These are phyloP conservation scores for Netelia virgata DNA, from an alignment of 2,888 invertebrate species.

Conservation along the genomic window DNA sequence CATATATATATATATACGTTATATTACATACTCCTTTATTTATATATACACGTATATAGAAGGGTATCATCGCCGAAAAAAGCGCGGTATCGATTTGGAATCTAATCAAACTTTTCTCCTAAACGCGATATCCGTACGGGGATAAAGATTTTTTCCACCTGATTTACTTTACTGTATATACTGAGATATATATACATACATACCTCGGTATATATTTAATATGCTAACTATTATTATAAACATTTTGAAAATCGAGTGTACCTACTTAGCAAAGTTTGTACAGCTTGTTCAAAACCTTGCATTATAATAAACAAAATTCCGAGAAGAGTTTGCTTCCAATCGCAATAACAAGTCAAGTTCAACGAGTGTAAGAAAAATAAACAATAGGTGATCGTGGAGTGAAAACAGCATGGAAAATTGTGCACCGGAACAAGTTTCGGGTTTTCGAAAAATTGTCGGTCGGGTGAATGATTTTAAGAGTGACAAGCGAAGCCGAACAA, in stretches of 20 bases:
- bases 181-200: not conserved
- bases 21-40: not conserved
- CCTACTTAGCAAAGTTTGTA: no score
- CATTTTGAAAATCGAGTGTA: not conserved
- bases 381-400: no score
- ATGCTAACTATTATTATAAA: not conserved
- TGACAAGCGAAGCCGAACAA: no score
- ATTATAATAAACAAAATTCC: no score
- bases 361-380: no score
- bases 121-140: constrained; percentile 1
- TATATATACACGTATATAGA: not conserved
- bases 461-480: no score
- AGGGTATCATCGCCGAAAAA: not conserved
- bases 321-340: no score
- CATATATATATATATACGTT: not conserved
- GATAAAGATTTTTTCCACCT: constrained; percentile 1
- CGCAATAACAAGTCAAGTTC: no score
- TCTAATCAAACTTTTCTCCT: constrained; percentile 19
- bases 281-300: no score
- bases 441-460: no score
- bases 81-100: not conserved
- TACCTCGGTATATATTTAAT: not conserved
- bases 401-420: no score
- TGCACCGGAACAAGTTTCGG: no score
- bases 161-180: not conserved